Evolutionary conservation across 2,797 vertebrate genomes (phyloP), one percentile per base, ranked within the genome.

Genomic region (Silurus lanzhouensis): DNA sequence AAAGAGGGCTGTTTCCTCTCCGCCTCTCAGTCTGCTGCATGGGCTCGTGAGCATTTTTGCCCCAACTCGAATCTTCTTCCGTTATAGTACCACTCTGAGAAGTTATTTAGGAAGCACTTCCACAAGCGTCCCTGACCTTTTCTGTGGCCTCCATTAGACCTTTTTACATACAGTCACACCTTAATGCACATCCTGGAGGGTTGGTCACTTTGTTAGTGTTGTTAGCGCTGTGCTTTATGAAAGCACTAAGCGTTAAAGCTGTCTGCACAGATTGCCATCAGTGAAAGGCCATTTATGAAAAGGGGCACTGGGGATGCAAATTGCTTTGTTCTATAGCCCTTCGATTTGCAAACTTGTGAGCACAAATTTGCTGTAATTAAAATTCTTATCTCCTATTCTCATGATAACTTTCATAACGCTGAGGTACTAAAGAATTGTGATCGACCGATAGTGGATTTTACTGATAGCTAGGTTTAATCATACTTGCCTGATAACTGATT

Each of bases 131-230:
- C 27, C 57, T 77, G 72, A 87, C 81, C 78, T 67, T 78, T 78
- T 88, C 60, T 64, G 61, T 81, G 12, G 15, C 27, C 10, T 82
- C 82, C 77, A 72, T 79, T 74, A 80, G 85, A 84, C 72, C 64
- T 70, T 84, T 82, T 48, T 60, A 31, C 79, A 77, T 81, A 80
- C 6, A 6, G 60, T 75, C 52, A 27, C 68, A 55, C n/a, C 63
- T 87, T 82, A 85, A 82, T 85, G 81, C 82, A 64, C 67, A 64
- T 85, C 84, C 84, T 85, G 82, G 12, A 83, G 83, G 20, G 58
- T 20, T 52, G 20, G 15, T 27, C 22, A 48, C 8, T 63, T 38
- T 83, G 87, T 83, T 82, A 78, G 72, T 55, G 75, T 52, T 66
- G 9, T 74, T 72, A 57, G 71, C 17, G 17, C 60, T 10, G 48